phyloP scores from a whole-genome alignment of 2,113 vertebrate species.

The Onychostoma macrolepis region DNA sequence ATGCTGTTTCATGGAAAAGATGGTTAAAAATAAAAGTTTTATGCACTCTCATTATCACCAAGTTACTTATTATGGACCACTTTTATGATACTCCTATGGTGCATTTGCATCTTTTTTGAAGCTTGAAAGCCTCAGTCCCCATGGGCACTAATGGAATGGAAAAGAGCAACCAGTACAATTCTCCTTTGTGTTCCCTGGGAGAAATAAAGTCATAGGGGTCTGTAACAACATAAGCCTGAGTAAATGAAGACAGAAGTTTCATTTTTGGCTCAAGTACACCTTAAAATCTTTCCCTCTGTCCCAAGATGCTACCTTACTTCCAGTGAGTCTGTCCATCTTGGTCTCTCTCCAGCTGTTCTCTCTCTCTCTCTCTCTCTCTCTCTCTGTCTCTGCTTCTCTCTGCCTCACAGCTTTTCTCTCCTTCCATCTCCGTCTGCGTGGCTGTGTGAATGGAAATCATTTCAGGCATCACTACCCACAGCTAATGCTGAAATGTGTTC shows the following conservation, averaged over 20 bases:
- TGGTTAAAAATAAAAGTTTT: neutral
- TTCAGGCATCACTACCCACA: slow-evolving; percentile 76
- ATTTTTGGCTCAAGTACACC: neutral
- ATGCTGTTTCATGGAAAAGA: neutral
- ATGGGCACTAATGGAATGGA: slow-evolving; percentile 7
- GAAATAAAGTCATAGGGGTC: neutral
- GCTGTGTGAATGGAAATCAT: slow-evolving; percentile 68
- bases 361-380: slow-evolving; percentile 10
- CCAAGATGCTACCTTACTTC: slow-evolving; percentile 3
- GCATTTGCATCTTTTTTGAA: neutral
- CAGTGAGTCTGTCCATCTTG: slow-evolving; percentile 12
- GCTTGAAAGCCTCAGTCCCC: slow-evolving; percentile 1
- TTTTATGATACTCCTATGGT: neutral
- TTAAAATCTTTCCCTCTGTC: neutral
- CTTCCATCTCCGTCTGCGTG: slow-evolving; percentile 43
- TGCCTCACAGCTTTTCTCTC: neutral
- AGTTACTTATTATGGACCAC: neutral
- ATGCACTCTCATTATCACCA: neutral
- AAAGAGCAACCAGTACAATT: neutral
- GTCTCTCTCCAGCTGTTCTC: slow-evolving; percentile 36
- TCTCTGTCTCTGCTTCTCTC: neutral
- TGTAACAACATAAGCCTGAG: neutral
- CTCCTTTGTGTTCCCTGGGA: neutral
- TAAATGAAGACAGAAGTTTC: neutral
- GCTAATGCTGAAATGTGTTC: slow-evolving; percentile 73